Percentiles rank a stretch among this genome's conserved stretches.
phyloP scores from a whole-genome alignment of 2,797 vertebrate genomes.

The Hyperoplus lanceolatus region DNA sequence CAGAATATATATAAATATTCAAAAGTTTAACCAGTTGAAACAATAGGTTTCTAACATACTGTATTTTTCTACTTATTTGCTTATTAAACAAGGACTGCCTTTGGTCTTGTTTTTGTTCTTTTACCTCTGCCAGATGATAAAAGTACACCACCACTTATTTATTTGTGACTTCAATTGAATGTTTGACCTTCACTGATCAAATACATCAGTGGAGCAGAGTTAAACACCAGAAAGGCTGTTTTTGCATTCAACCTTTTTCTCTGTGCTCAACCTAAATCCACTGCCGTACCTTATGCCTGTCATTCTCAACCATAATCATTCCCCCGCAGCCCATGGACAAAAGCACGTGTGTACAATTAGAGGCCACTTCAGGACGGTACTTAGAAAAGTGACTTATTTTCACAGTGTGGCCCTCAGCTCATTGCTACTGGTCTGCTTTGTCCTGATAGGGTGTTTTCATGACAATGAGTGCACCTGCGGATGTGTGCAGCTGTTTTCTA shows the following conservation, averaged over 20 bases:
- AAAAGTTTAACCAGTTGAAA: not conserved
- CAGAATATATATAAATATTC: not conserved
- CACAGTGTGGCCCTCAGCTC: not conserved
- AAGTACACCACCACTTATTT: too few species aligned
- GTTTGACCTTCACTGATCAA: too few species aligned
- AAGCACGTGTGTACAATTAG: slow-evolving; percentile 18
- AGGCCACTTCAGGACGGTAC: slow-evolving; percentile 26
- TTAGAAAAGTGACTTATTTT: not conserved
- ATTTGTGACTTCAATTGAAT: too few species aligned
- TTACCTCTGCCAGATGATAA: too few species aligned
- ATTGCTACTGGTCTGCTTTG: not conserved
- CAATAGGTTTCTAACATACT: not conserved
- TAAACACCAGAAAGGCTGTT: too few species aligned
- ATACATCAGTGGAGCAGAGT: too few species aligned
- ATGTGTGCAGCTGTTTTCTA: not conserved
- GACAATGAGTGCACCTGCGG: not conserved
- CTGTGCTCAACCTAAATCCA: slow-evolving; percentile 29
- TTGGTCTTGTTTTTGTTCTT: too few species aligned
- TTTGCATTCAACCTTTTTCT: too few species aligned
- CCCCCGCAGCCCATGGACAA: slow-evolving; percentile 27
- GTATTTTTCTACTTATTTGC: not conserved
- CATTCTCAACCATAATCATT: slow-evolving; percentile 30
- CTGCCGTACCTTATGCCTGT: slow-evolving; percentile 35
- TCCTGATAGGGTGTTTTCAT: not conserved
- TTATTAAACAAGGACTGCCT: not conserved